phyloP scores from a whole-genome alignment of 2,113 vertebrate genomes.

The Aramus guarauna region DNA sequence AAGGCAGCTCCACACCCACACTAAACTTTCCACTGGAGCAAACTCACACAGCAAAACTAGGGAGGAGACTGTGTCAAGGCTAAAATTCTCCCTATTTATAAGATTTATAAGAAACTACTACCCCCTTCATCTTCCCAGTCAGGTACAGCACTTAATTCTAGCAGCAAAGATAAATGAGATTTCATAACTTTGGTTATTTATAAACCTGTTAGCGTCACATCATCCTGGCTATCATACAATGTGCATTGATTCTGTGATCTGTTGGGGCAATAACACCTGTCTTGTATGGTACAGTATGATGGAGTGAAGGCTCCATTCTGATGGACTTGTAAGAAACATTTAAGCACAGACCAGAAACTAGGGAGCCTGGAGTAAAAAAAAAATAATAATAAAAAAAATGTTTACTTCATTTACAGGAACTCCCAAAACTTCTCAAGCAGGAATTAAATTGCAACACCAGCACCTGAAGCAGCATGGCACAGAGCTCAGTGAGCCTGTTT shows the following conservation, averaged over 20 bases:
- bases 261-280: not conserved
- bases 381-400: not conserved
- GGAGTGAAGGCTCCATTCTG: not conserved
- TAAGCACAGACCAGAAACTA: not conserved
- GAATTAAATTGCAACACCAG: not conserved
- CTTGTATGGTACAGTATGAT: not conserved
- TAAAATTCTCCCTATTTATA: not conserved
- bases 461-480: not conserved
- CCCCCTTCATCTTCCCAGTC: not conserved
- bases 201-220: not conserved
- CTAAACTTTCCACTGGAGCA: not conserved
- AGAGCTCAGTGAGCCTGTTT: accelerated
- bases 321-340: not conserved
- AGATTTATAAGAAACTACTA: not conserved
- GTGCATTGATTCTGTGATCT: not conserved
- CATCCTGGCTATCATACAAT: not conserved
- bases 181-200: not conserved
- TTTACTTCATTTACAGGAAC: not conserved
- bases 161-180: not conserved
- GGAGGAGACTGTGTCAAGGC: not conserved
- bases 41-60: not conserved
- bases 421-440: not conserved
- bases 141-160: not conserved
- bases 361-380: accelerated
- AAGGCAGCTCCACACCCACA: not conserved